These are phyloP conservation scores for Harpalus rubripes DNA, from an alignment of 2,888 invertebrate genomes.

Conservation along the genomic window DNA sequence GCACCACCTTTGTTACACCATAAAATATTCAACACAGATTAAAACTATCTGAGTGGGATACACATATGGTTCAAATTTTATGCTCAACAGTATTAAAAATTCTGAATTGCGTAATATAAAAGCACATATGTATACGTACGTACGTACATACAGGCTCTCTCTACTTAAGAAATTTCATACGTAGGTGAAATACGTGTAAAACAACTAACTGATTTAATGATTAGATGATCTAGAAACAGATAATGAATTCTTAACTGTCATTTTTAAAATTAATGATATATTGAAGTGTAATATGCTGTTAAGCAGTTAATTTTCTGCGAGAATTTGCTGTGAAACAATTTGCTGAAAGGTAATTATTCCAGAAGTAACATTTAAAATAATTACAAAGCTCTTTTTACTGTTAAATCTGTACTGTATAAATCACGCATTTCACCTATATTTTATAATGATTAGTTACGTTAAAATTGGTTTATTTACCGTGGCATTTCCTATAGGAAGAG, in stretches of 20 bases:
- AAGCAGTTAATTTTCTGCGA: not conserved
- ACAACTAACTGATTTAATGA: not conserved
- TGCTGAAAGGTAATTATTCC: not conserved
- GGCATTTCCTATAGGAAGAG: too few species aligned
- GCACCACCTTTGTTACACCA: not conserved
- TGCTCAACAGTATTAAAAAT: conserved; percentile 9
- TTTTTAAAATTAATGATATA: conserved; percentile 16
- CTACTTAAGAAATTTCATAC: not conserved
- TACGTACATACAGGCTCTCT: not conserved
- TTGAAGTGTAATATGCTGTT: not conserved
- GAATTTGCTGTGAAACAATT: not conserved
- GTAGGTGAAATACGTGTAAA: conserved; percentile 13
- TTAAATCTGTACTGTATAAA: not conserved
- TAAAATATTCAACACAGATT: conserved; percentile 8
- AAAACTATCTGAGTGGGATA: not conserved
- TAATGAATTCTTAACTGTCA: conserved; percentile 18
- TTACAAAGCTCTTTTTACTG: not conserved
- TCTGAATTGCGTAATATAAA: not conserved
- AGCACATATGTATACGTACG: not conserved
- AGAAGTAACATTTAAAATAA: conserved; percentile 2
- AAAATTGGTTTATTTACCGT: not conserved
- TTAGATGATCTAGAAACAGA: not conserved
- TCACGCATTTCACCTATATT: not conserved
- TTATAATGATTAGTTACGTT: not conserved
- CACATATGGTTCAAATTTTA: not conserved